A percentile compares a stretch with the other conserved stretches of the same genome.
phyloP scores from a whole-genome alignment of 2,797 vertebrate genomes.

The Sebastolobus altivelis region DNA sequence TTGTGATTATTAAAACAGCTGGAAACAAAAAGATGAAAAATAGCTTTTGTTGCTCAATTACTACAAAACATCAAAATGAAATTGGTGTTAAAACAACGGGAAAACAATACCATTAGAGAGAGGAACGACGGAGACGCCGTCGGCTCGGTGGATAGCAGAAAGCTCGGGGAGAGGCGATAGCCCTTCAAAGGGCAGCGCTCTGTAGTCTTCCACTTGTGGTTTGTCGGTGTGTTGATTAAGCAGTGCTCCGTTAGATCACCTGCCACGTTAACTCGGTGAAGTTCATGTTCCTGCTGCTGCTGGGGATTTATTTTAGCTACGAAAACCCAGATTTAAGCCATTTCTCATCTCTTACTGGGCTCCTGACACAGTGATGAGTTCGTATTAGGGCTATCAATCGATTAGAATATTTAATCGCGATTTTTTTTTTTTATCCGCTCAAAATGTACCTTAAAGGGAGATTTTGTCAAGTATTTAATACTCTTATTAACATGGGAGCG shows the following conservation, averaged over 20 bases:
- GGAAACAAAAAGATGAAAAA: neutral
- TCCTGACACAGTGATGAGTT: slow-evolving; percentile 13
- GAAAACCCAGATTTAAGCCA: slow-evolving; percentile 8
- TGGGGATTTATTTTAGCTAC: slow-evolving; percentile 4
- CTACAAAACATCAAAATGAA: neutral
- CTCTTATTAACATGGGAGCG: too few species aligned
- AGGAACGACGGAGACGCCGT: neutral
- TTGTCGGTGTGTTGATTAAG: slow-evolving; percentile 41
- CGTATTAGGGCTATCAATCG: neutral
- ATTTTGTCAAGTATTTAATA: too few species aligned
- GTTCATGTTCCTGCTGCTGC: slow-evolving; percentile 16
- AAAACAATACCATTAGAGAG: neutral
- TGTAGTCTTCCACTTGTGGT: neutral
- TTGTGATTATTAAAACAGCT: slow-evolving; percentile 4
- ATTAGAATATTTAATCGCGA: too few species aligned
- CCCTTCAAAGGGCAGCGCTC: slow-evolving; percentile 6
- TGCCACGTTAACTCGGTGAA: slow-evolving; percentile 17
- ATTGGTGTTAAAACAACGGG: neutral
- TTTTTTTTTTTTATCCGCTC: too few species aligned
- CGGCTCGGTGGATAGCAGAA: neutral
- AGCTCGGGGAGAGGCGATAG: neutral
- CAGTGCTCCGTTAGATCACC: slow-evolving; percentile 20
- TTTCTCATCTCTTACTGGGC: slow-evolving; percentile 24
- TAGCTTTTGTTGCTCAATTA: neutral
- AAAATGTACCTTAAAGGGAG: too few species aligned